phyloP scores from a whole-genome alignment of 2,888 invertebrate genomes.

The Meloe dianella region DNA sequence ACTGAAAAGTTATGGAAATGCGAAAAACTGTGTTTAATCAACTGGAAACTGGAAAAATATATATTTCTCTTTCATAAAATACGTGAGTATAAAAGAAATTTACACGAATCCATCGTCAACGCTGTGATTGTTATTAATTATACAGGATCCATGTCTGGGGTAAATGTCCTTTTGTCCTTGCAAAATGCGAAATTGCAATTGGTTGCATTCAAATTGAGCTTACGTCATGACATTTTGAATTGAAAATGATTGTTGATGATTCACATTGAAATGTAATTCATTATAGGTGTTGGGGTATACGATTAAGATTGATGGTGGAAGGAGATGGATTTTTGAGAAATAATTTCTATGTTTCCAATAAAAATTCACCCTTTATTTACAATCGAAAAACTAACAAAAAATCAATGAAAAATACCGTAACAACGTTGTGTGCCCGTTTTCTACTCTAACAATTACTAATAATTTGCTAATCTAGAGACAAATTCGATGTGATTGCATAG shows the following conservation, averaged over 20 bases:
- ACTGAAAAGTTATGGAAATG: background rate
- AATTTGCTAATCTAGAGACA: slow-evolving; percentile 37
- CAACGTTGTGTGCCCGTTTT: too few species aligned
- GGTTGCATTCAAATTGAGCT: slow-evolving; percentile 44
- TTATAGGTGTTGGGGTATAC: too few species aligned
- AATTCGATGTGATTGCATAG: slow-evolving; percentile 44
- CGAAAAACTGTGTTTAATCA: background rate
- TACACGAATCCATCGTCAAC: slow-evolving; percentile 22
- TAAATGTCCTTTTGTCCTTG: slow-evolving; percentile 61
- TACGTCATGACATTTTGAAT: slow-evolving; percentile 31
- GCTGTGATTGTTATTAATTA: slow-evolving; percentile 45
- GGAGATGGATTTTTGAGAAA: background rate
- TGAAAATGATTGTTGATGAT: slow-evolving; percentile 5
- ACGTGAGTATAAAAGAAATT: background rate
- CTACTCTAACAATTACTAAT: too few species aligned
- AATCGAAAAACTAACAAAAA: too few species aligned
- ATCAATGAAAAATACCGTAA: too few species aligned
- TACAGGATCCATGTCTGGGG: slow-evolving; percentile 49
- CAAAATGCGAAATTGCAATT: slow-evolving; percentile 46
- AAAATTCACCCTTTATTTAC: background rate
- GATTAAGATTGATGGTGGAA: background rate
- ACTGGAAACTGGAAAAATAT: background rate
- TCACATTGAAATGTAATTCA: slow-evolving; percentile 2
- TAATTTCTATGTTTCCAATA: background rate
- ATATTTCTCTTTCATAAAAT: background rate